phyloP scores from a whole-genome alignment of 2,888 invertebrate species.

The Drosophila greeni region DNA sequence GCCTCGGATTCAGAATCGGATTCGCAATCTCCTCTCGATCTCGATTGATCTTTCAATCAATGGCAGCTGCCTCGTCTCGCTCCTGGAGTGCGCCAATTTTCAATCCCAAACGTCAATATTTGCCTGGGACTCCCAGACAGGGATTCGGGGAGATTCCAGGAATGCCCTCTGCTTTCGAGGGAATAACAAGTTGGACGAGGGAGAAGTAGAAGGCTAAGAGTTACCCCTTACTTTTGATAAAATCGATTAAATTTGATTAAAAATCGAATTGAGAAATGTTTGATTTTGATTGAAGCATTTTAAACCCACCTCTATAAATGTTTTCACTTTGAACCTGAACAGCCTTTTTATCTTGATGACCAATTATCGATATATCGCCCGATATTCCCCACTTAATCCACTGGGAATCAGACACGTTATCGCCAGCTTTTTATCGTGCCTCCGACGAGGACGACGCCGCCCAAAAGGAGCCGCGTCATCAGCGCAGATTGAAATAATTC shows the following conservation, averaged over 20 bases:
- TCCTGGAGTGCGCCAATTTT: constrained; percentile 61
- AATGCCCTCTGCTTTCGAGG: constrained; percentile 17
- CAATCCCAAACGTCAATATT: constrained; percentile 42
- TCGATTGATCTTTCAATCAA: constrained; percentile 69
- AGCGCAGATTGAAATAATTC: constrained; percentile 72
- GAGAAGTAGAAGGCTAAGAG: background rate
- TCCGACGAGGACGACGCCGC: constrained; percentile 1
- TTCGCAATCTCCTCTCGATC: constrained; percentile 31
- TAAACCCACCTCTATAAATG: no score
- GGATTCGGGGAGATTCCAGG: constrained; percentile 26
- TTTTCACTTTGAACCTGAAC: background rate
- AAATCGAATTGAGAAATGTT: background rate
- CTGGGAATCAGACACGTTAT: constrained; percentile 41
- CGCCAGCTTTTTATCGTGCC: constrained; percentile 68
- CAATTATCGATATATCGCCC: background rate
- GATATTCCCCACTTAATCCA: constrained; percentile 1
- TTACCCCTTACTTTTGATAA: background rate
- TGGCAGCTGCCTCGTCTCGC: constrained; percentile 38
- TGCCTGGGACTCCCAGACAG: constrained; percentile 29
- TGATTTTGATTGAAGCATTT: no score
- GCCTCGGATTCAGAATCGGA: constrained; percentile 11
- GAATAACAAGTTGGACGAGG: constrained; percentile 11
- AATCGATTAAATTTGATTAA: background rate
- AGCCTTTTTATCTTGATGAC: background rate
- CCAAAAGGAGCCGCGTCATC: constrained; percentile 67